Base-by-base conservation (phyloP, 2,888 invertebrate species). In the Eupithecia exiguata region DNA sequence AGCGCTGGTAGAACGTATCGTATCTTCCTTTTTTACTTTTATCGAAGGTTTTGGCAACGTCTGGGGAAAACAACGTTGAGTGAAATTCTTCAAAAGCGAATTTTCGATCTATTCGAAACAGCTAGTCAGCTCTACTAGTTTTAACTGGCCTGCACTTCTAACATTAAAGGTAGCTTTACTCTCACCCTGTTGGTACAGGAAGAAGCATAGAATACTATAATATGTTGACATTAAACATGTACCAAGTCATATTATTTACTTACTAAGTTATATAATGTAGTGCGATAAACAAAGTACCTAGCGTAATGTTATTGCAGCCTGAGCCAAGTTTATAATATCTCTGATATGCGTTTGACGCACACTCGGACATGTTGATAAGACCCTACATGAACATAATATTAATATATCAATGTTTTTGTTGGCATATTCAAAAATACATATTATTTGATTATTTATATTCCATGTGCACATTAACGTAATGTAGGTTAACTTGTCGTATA, bases 11-110 rank as follows among this genome's bases (percentile, higher is more conserved):
- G n/a, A n/a, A n/a, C n/a, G n/a, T n/a, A n/a, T n/a, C n/a, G n/a
- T n/a, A n/a, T n/a, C n/a, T n/a, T n/a, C n/a, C n/a, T n/a, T n/a
- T n/a, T n/a, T n/a, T n/a, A n/a, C n/a, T n/a, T n/a, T n/a, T n/a
- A n/a, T n/a, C n/a, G n/a, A n/a, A n/a, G n/a, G n/a, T n/a, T n/a
- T 88, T 88, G 88, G 88, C 88, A 88, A 80, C 81, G 78, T 69
- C 71, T 80, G 68, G 74, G 74, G 81, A 88, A 86, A 86, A 88
- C 86, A 86, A 30, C 36, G 10, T 53, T 38, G 38, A 18, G 35
- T 35, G 18, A 36, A 36, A n/a, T 38, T 65, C 36, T 36, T 62
- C 7, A 1, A 65, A 65, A 65, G 21, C n/a, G 14, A 18, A 38
- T 25, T 25, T 25, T 58, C 53, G 21, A 1, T 58, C 10, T 21